Percentiles rank a stretch among this genome's conserved stretches.
phyloP scores from a whole-genome alignment of 37 sponge, comb jelly and placozoan genomes.

The Eunapius fragilis region DNA sequence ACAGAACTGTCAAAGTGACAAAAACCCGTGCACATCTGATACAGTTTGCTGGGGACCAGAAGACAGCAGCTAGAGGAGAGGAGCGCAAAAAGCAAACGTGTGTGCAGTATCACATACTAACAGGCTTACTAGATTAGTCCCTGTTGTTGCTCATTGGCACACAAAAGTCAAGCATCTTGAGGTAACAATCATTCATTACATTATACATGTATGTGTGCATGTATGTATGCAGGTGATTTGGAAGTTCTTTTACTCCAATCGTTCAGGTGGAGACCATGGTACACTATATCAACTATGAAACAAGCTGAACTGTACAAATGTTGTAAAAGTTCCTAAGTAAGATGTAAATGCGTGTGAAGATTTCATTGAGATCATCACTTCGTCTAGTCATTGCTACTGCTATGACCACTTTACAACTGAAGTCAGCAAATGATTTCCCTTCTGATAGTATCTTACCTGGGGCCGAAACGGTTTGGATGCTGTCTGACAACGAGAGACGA shows the following conservation, averaged over 20 bases:
- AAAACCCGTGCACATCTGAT: not conserved
- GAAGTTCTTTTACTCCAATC: slow-evolving; percentile 27
- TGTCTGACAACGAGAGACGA: slow-evolving; percentile 6
- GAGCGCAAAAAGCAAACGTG: not conserved
- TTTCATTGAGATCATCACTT: slow-evolving; percentile 11
- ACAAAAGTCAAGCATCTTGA: slow-evolving; percentile 24
- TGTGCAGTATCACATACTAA: slow-evolving; percentile 5
- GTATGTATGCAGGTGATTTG: slow-evolving; percentile 18
- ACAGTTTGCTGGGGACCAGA: slow-evolving; percentile 15
- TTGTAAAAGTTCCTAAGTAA: slow-evolving; percentile 19
- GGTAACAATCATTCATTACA: slow-evolving; percentile 1
- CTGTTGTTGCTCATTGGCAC: slow-evolving; percentile 33
- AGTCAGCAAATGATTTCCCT: slow-evolving; percentile 19
- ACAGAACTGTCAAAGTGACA: not conserved
- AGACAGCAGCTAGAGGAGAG: slow-evolving; percentile 21
- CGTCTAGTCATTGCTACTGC: slow-evolving; percentile 14
- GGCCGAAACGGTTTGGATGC: slow-evolving; percentile 3
- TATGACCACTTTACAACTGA: not conserved
- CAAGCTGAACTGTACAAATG: slow-evolving; percentile 12
- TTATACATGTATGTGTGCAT: not conserved
- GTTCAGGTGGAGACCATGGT: slow-evolving; percentile 29
- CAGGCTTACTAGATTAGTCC: slow-evolving; percentile 25
- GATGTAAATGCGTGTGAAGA: slow-evolving; percentile 36
- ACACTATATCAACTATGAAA: slow-evolving; percentile 36
- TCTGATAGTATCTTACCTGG: slow-evolving; percentile 4